These are phyloP conservation scores for Tyrophagus putrescentiae DNA, from an alignment of 1,140 invertebrate genomes.

Conservation along the genomic window DNA sequence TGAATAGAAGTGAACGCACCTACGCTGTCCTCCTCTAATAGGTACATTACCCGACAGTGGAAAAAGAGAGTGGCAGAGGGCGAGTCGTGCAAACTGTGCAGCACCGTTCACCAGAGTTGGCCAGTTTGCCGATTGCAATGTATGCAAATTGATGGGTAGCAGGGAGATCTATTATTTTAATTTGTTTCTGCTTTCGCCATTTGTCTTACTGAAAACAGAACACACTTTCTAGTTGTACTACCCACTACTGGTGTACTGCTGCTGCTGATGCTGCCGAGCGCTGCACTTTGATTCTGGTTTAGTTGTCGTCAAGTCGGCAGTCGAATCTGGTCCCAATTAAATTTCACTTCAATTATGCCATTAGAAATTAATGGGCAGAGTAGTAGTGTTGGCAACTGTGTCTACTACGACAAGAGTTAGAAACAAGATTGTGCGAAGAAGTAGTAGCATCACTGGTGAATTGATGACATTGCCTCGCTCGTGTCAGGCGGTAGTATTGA, in stretches of 20 bases:
- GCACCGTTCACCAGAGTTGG: too few relatives aligned
- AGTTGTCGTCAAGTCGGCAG: too few relatives aligned
- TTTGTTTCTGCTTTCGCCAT: constrained; percentile 2
- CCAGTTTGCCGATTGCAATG: neutral
- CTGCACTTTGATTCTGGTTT: too few relatives aligned
- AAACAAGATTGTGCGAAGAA: neutral
- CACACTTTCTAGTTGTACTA: too few relatives aligned
- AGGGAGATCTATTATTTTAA: constrained; percentile 12
- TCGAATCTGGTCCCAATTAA: constrained; percentile 7
- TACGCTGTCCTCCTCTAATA: too few relatives aligned
- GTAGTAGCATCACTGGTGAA: neutral
- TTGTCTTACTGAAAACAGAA: too few relatives aligned
- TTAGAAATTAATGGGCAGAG: constrained; percentile 7
- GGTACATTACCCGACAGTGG: neutral
- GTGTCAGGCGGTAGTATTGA: neutral
- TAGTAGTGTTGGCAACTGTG: neutral
- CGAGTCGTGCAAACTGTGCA: neutral
- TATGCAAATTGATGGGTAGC: constrained; percentile 3
- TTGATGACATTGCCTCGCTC: constrained; percentile 1
- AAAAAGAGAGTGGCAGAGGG: neutral
- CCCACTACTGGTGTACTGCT: too few relatives aligned
- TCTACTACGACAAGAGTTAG: constrained; percentile 8
- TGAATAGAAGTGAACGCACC: too few relatives aligned
- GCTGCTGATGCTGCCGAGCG: too few relatives aligned
- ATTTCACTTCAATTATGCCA: constrained; percentile 16